Base-by-base conservation (phyloP, 1,140 invertebrate species). In the Ruditapes philippinarum region DNA sequence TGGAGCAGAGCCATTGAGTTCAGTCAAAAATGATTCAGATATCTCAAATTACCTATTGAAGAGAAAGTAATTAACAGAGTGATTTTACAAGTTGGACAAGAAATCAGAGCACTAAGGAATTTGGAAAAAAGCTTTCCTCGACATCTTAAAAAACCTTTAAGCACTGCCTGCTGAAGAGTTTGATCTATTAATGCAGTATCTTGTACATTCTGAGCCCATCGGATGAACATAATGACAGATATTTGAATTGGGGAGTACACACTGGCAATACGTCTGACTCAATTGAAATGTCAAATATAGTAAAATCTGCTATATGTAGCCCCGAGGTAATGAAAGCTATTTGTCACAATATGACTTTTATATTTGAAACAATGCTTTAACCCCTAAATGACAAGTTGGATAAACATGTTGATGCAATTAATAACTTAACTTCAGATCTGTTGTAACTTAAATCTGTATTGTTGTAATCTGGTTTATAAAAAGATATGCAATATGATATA, bases 101-200 rank as follows among this genome's bases (percentile, higher is more conserved):
- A 84, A 60, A 36, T 49, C 89, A 22, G 60, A 85, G n/a, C 42
- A 25, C 0, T 88, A 54, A 19, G 9, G 9, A 2, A 28, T 57
- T 9, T 91, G 85, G 89, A 91, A 88, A 49, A 51, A 25, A 1
- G 76, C 49, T 19, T 91, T 91, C 60, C 38, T 2, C 0, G 54
- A 22, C 1, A 76, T 89, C 0, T 22, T 79, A 7, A 54, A 14
- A n/a, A 73, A 91, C 79, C 57, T 91, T 0, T 28, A 60, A 12
- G 62, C 62, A 4, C 31, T 74, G 0, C 81, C 60, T 0, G 31
- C 22, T 36, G 86, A 91, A 73, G 86, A 91, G 49, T 31, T 89
- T 36, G 86, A 91, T 57, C 17, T 91, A 14, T 3, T 89, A 1
- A 49, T 78, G n/a, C 80, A 82, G 25, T 88, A 74, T 80, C 31